Conservation (phyloP, 2,113 vertebrate species). For the Eptesicus fuscus region DNA sequence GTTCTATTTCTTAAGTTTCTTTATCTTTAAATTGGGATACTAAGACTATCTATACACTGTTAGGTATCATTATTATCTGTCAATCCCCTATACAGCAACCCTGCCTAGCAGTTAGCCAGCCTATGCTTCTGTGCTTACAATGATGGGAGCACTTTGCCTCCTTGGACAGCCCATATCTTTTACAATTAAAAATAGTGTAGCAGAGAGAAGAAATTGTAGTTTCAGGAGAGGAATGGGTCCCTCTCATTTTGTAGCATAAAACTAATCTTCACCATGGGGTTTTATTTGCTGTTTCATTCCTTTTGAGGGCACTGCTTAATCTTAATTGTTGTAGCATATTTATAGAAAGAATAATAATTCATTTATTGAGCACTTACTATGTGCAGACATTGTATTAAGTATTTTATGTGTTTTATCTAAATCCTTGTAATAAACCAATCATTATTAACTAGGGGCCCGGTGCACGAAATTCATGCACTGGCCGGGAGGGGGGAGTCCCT, state of each 20-base stretch:
- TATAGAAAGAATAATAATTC: neutral
- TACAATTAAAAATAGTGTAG: neutral
- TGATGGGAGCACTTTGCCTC: neutral
- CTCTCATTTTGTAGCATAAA: neutral
- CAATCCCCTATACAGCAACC: neutral
- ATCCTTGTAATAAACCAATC: neutral
- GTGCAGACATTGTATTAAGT: neutral
- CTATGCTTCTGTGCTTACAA: neutral
- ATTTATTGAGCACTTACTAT: neutral
- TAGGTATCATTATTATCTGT: neutral
- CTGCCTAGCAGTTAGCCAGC: neutral
- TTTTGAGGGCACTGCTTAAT: neutral
- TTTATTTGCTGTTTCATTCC: neutral
- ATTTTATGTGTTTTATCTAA: conserved; percentile 6
- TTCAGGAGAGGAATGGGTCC: neutral
- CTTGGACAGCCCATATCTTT: neutral
- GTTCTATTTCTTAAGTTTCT: neutral
- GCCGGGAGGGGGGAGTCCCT: too few species aligned
- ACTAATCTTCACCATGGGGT: neutral
- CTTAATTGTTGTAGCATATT: neutral
- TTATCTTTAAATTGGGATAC: neutral
- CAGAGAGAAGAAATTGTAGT: neutral
- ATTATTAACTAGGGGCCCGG: neutral
- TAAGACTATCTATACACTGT: neutral
- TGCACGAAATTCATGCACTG: too few species aligned